These are phyloP conservation scores for Noctua janthina DNA, from an alignment of 2,888 invertebrate species.

Conservation along the genomic window DNA sequence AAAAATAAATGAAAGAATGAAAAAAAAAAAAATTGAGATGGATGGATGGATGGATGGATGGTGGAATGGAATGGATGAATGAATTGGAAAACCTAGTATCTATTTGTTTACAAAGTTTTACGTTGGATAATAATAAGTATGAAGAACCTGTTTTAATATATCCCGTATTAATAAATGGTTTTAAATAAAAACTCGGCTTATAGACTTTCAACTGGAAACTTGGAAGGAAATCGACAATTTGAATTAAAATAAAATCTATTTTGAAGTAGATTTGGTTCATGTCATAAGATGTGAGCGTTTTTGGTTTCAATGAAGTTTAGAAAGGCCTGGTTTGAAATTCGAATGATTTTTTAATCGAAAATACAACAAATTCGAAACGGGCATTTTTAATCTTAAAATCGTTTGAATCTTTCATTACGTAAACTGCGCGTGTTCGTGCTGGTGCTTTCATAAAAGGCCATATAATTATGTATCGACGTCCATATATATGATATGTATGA, in stretches of 20 bases:
- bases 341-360: no score
- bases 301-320: not conserved
- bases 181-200: not conserved
- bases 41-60: no score
- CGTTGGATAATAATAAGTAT: not conserved
- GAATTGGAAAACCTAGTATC: not conserved
- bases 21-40: no score
- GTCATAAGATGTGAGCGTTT: constrained; percentile 18
- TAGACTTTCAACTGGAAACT: not conserved
- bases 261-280: constrained; percentile 9
- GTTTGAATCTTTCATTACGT: not conserved
- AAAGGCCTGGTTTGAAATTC: not conserved
- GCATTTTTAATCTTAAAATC: not conserved
- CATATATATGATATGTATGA: no score
- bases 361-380: no score
- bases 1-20: not conserved
- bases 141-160: not conserved
- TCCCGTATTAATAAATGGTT: not conserved
- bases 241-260: constrained; percentile 39
- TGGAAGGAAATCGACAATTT: constrained; percentile 29
- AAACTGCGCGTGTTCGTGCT: not conserved
- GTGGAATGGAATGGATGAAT: no score
- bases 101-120: not conserved
- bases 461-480: no score
- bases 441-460: not conserved